These are phyloP conservation scores for Gymnosoma rotundatum DNA, from an alignment of 2,888 invertebrate species.

Conservation along the genomic window DNA sequence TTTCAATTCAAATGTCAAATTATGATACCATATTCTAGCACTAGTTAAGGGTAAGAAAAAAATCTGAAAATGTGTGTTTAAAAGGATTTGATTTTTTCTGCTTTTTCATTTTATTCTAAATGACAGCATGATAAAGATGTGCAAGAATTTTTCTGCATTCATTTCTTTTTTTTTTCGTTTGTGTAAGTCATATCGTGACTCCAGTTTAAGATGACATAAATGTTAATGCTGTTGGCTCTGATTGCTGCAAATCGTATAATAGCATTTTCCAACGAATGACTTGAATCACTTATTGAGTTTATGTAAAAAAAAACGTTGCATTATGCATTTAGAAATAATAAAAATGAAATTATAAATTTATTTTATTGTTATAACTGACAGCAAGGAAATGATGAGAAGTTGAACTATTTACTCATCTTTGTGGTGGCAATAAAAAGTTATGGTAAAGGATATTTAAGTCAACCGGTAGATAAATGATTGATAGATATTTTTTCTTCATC, in stretches of 20 bases:
- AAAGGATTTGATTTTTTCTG: neutral
- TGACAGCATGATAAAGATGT: neutral
- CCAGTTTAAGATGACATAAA: neutral
- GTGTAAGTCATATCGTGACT: neutral
- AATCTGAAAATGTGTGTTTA: neutral
- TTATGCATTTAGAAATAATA: neutral
- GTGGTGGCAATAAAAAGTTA: neutral
- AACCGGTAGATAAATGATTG: neutral
- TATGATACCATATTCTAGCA: neutral
- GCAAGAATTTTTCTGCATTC: neutral
- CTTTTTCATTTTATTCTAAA: neutral
- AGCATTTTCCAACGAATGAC: constrained; percentile 3
- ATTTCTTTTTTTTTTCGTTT: too few relatives aligned
- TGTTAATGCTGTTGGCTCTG: constrained; percentile 3
- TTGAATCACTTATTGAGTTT: constrained; percentile 14
- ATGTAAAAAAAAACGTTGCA: neutral
- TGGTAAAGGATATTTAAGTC: neutral
- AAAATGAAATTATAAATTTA: constrained; percentile 26
- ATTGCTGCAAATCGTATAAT: constrained; percentile 4
- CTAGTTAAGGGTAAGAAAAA: neutral
- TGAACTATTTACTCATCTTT: too few relatives aligned
- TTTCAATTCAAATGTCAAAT: neutral
- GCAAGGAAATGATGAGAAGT: neutral
- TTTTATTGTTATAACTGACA: constrained; percentile 18
- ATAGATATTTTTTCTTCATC: neutral